Base-by-base conservation (phyloP, 92 coral and sea anemone genomes). In the Chrysogorgia sp. region DNA sequence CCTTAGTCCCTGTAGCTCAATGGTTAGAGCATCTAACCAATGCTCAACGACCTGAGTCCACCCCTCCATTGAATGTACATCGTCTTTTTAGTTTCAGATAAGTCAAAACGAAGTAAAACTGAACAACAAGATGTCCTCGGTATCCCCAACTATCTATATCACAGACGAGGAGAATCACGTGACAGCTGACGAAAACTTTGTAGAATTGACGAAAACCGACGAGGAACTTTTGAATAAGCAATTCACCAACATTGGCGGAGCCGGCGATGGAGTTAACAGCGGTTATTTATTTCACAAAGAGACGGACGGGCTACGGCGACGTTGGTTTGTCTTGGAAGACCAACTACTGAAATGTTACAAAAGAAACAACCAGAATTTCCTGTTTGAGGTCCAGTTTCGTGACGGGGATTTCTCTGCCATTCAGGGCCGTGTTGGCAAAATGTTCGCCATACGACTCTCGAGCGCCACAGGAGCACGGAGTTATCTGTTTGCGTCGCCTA, bases 321-420 rank as follows among this genome's bases (percentile, higher is more conserved):
- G 79, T 1, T 72, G 79, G 79, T 53, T 40, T 19, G 43, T 56
- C 7, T 34, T 72, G 64, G 79, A 72, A 1, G 65, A 22, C 1
- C 59, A 59, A 58, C 50, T 56, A 20, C 41, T 72, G n/a, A 72
- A 72, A 55, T 72, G 79, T 26, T 52, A 72, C 17, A 72, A 72
- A 53, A 32, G 65, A 72, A 64, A 72, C 34, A 72, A 72, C 14
- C 79, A 72, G n/a, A 30, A 26, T 34, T 49, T 72, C 13, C n/a
- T 55, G 31, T 72, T 52, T 26, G 79, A 72, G 34, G 50, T 72
- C 0, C 31, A 72, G 32, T 53, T 72, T 34, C 19, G 40, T 0
- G 79, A 56, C 0, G 64, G 79, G 6, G 49, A 21, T 32, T 72
- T 17, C 59, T 72, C 79, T 3, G 79, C 79, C 9, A 72, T 72